Evolutionary conservation across 2,888 invertebrate genomes (phyloP).

Genomic region (Mamestra brassicae): DNA sequence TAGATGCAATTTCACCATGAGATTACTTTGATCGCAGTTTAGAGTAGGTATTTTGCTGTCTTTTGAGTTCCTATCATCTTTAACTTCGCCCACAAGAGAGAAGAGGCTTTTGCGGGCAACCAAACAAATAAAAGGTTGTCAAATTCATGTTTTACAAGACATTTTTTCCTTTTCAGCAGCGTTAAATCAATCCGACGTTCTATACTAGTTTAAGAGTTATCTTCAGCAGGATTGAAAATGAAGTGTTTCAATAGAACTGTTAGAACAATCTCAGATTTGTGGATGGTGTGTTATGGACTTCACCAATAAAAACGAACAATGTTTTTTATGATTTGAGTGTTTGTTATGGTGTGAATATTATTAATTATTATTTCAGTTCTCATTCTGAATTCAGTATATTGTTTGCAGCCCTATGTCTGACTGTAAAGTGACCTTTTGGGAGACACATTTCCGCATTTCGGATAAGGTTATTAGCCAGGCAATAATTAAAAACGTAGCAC

Average conservation of each 20-base stretch:
- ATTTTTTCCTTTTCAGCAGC: constrained; percentile 77
- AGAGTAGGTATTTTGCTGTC: background rate
- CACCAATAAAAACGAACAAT: background rate
- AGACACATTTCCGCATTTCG: too few relatives aligned
- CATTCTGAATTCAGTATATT: too few relatives aligned
- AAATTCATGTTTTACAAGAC: constrained; percentile 6
- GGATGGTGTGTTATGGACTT: background rate
- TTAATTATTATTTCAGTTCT: background rate
- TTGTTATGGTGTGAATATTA: background rate
- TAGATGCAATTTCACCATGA: too few relatives aligned
- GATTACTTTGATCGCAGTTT: too few relatives aligned
- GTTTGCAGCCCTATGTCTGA: too few relatives aligned
- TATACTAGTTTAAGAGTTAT: constrained; percentile 73
- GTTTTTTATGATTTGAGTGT: background rate
- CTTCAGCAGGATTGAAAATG: constrained; percentile 3
- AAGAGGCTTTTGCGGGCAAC: background rate
- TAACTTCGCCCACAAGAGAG: background rate
- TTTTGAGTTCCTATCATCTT: background rate
- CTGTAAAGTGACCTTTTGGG: too few relatives aligned
- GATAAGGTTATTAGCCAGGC: too few relatives aligned
- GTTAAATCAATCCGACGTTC: constrained; percentile 81
- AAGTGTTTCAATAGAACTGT: constrained; percentile 1
- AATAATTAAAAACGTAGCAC: too few relatives aligned
- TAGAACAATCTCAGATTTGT: constrained; percentile 34
- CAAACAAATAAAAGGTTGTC: background rate